Evolutionary conservation across 2,888 invertebrate genomes (phyloP).

Genomic region (Dioctria linearis): DNA sequence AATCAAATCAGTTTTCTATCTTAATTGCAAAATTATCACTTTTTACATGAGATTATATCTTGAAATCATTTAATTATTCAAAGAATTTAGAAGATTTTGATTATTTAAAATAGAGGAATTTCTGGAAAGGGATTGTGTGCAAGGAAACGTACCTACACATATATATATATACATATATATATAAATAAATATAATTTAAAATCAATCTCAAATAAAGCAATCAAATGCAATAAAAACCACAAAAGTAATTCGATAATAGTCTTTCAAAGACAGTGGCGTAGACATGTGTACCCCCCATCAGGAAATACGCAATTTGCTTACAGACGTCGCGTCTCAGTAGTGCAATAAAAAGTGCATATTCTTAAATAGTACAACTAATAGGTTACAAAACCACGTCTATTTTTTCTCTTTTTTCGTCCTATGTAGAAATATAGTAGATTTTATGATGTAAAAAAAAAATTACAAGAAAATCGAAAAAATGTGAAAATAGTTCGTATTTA

Average conservation of each 20-base stretch:
- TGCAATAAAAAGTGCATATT: conserved; percentile 15
- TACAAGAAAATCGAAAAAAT: conserved; percentile 33
- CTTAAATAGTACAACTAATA: conserved; percentile 3
- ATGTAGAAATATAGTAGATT: background rate
- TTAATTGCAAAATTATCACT: no score
- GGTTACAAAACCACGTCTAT: conserved; percentile 4
- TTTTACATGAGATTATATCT: no score
- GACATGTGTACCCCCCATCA: no score
- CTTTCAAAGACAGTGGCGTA: conserved; percentile 1
- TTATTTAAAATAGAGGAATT: no score
- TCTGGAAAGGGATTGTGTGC: no score
- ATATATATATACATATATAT: no score
- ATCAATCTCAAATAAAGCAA: conserved; percentile 32
- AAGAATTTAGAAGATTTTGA: no score
- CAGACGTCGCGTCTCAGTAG: conserved; percentile 1
- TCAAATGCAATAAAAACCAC: conserved; percentile 27
- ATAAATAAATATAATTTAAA: no score
- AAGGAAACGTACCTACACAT: no score
- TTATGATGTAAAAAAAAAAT: no score
- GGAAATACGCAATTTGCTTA: background rate
- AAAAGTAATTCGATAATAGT: background rate
- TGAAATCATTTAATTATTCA: no score
- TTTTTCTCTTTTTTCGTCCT: conserved; percentile 10
- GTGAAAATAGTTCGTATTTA: conserved; percentile 34
- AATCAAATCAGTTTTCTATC: no score